phyloP scores from a whole-genome alignment of 2,797 vertebrate genomes.

The Lepidocolaptes lacrymiger region DNA sequence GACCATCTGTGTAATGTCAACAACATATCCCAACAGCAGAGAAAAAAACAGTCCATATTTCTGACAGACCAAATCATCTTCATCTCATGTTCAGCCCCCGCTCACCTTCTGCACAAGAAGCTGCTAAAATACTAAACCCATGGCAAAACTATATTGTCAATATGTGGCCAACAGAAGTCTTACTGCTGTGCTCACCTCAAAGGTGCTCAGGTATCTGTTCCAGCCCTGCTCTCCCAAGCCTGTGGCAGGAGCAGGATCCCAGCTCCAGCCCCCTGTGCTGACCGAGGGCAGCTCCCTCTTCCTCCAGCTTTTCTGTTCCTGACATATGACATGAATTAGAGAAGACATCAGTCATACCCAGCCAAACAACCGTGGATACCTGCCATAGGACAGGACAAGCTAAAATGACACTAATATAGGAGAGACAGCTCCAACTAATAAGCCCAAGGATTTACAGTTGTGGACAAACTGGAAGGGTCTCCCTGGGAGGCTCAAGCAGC shows the following conservation, averaged over 20 bases:
- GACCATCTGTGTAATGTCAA: background rate
- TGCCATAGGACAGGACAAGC: conserved; percentile 10
- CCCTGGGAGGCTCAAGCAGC: background rate
- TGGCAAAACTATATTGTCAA: fast-evolving
- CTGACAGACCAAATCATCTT: conserved; percentile 8
- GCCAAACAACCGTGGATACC: background rate
- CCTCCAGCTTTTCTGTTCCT: background rate
- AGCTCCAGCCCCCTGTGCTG: background rate
- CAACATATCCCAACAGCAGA: background rate
- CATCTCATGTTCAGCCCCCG: background rate
- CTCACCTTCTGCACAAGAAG: background rate
- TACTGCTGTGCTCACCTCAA: background rate
- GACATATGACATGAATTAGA: background rate
- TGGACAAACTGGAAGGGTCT: background rate
- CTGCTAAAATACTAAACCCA: background rate
- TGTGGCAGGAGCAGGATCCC: background rate
- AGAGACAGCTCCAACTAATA: background rate
- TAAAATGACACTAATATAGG: background rate
- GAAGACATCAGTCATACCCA: background rate
- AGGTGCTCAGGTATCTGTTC: background rate
- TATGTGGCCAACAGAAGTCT: background rate
- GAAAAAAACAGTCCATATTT: background rate
- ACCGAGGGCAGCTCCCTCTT: background rate
- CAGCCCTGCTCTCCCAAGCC: background rate
- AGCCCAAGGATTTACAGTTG: background rate